Conservation (phyloP, 2,888 invertebrate species). For the Oscheius myriophilus region DNA sequence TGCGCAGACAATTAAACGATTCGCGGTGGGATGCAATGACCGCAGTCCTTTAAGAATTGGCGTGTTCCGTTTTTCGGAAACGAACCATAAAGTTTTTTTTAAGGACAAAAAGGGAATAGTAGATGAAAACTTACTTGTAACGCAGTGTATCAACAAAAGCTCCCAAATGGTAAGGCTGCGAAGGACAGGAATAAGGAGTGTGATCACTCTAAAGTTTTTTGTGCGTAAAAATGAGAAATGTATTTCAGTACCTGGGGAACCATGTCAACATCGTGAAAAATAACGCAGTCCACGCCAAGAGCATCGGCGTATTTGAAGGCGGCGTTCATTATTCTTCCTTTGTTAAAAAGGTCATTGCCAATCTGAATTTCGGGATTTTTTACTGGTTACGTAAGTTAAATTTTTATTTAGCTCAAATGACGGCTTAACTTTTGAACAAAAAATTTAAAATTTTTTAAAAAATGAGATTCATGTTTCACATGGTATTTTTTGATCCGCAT, state of each 20-base stretch:
- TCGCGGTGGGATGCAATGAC: too few species aligned
- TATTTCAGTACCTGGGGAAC: constrained; percentile 70
- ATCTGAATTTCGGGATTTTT: constrained; percentile 49
- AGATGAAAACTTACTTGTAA: constrained; percentile 71
- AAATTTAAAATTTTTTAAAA: too few species aligned
- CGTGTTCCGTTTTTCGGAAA: too few species aligned
- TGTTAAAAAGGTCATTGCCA: constrained; percentile 70
- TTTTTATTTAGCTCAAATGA: too few species aligned
- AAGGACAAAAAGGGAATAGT: not conserved
- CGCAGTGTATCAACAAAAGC: constrained; percentile 73
- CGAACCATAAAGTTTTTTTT: too few species aligned
- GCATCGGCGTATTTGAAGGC: constrained; percentile 66
- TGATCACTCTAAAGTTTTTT: constrained; percentile 69
- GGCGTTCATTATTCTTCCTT: constrained; percentile 70
- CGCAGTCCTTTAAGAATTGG: too few species aligned
- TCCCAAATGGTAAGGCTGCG: constrained; percentile 72
- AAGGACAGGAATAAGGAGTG: constrained; percentile 72
- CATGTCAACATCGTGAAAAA: constrained; percentile 73
- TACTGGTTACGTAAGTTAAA: too few species aligned
- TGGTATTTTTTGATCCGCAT: too few species aligned
- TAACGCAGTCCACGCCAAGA: constrained; percentile 68
- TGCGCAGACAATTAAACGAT: too few species aligned
- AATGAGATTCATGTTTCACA: too few species aligned
- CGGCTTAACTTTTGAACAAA: too few species aligned
- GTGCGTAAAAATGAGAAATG: too few species aligned